phyloP scores from a whole-genome alignment of 1,140 invertebrate genomes.

The Zaprionus africanus region DNA sequence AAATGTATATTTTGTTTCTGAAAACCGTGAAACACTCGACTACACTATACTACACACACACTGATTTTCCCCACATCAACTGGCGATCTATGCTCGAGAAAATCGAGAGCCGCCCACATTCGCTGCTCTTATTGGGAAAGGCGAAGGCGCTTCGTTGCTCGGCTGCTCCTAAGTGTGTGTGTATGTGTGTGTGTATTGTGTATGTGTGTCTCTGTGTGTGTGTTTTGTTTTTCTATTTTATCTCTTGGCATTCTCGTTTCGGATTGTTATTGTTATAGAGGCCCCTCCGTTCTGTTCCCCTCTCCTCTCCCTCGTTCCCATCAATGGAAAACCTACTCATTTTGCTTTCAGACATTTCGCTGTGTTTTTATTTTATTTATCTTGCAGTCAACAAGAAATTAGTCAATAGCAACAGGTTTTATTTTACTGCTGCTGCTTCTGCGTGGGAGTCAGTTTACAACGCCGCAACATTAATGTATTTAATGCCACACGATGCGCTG shows the following conservation, averaged over 20 bases:
- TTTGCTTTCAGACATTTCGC: conserved; percentile 30
- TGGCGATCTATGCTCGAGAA: conserved; percentile 43
- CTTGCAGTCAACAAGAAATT: conserved; percentile 53
- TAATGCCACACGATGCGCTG: conserved; percentile 28
- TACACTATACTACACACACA: conserved; percentile 12
- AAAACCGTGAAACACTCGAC: conserved; percentile 31
- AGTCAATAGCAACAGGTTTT: conserved; percentile 65
- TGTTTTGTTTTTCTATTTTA: conserved; percentile 58
- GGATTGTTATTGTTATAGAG: conserved; percentile 33
- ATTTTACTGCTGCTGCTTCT: conserved; percentile 30
- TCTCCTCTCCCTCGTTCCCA: neutral
- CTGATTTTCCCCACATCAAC: conserved; percentile 26
- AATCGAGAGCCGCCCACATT: conserved; percentile 58
- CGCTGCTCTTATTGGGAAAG: conserved; percentile 38
- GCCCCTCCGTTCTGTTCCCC: neutral
- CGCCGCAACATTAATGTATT: conserved; percentile 27
- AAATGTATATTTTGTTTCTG: conserved; percentile 51
- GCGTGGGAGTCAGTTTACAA: conserved; percentile 63
- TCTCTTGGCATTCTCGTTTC: conserved; percentile 33
- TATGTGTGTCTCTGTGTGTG: neutral
- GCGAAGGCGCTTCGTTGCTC: conserved; percentile 33
- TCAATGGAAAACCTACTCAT: conserved; percentile 50
- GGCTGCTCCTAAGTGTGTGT: conserved; percentile 7
- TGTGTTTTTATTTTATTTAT: conserved; percentile 46
- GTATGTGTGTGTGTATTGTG: no score